Conservation (phyloP, 1,140 invertebrate species). For the Drosophila miranda region DNA sequence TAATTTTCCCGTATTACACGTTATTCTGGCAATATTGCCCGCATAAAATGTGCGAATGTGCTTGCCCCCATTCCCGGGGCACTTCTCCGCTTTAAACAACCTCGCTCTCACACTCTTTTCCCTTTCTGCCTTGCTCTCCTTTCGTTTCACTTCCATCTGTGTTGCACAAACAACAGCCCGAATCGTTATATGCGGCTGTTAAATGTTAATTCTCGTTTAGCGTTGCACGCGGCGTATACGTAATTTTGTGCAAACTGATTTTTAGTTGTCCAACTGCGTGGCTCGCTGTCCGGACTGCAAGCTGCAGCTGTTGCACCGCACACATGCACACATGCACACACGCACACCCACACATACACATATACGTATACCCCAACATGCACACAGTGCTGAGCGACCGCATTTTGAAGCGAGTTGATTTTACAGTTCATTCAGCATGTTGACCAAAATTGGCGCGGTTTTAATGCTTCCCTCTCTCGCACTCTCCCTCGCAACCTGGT, state of each 20-base stretch:
- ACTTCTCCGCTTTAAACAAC: too few species aligned
- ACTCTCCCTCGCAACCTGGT: too few species aligned
- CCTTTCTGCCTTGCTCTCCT: neutral
- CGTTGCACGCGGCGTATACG: slow-evolving; percentile 62
- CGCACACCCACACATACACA: neutral
- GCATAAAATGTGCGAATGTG: slow-evolving; percentile 23
- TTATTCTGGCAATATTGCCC: neutral
- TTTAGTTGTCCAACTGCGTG: slow-evolving; percentile 50
- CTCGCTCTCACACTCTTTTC: slow-evolving; percentile 1
- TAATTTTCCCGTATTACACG: slow-evolving; percentile 3
- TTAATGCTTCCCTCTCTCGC: slow-evolving; percentile 30
- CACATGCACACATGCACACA: slow-evolving; percentile 10
- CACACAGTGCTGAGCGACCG: slow-evolving; percentile 27
- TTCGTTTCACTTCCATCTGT: neutral
- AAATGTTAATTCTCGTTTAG: slow-evolving; percentile 76
- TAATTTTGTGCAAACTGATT: slow-evolving; percentile 75
- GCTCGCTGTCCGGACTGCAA: neutral
- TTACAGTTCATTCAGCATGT: slow-evolving; percentile 78
- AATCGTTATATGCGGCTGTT: slow-evolving; percentile 57
- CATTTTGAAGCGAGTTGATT: slow-evolving; percentile 73
- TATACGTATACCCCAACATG: too few species aligned
- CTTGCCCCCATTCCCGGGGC: too few species aligned
- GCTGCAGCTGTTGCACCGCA: slow-evolving; percentile 4
- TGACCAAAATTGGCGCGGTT: slow-evolving; percentile 78
- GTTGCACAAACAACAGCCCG: slow-evolving; percentile 35